A percentile compares a stretch with the other conserved stretches of the same genome.
Evolutionary conservation across 2,888 invertebrate species (phyloP).

Genomic region (Abrostola triplasia): DNA sequence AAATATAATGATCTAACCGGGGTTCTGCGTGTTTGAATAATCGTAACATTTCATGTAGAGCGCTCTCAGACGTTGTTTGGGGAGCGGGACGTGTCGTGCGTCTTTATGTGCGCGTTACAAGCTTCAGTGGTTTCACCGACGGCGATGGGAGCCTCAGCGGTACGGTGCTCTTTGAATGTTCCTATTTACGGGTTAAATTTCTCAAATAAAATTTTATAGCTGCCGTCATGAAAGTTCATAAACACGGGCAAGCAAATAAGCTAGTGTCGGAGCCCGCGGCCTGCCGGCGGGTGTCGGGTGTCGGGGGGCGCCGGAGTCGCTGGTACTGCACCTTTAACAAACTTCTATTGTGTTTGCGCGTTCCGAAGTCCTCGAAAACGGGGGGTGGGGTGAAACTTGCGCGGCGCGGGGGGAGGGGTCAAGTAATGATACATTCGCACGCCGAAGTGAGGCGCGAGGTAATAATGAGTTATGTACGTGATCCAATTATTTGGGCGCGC

Average conservation of each 20-base stretch:
- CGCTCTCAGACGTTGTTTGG: conserved; percentile 21
- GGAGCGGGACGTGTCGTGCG: conserved; percentile 1
- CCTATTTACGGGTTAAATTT: conserved; percentile 4
- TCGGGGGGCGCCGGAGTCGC: conserved; percentile 12
- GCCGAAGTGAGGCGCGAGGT: conserved; percentile 86
- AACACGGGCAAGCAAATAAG: conserved; percentile 47
- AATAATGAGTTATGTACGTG: conserved; percentile 89
- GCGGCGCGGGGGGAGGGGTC: conserved; percentile 44
- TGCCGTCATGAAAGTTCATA: conserved; percentile 16
- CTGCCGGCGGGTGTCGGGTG: background rate
- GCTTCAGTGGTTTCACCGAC: conserved; percentile 1
- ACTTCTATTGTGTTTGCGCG: conserved; percentile 66
- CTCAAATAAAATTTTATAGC: conserved; percentile 27
- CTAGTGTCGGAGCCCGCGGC: conserved; percentile 2
- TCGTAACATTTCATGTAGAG: conserved; percentile 29
- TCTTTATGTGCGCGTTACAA: conserved; percentile 25
- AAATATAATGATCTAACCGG: conserved; percentile 46
- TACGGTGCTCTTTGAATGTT: conserved; percentile 7
- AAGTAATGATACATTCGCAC: conserved; percentile 85
- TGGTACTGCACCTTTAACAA: conserved; percentile 62
- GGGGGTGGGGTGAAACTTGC: conserved; percentile 33
- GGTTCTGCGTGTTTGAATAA: conserved; percentile 46
- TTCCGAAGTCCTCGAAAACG: conserved; percentile 37
- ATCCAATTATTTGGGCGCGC: conserved; percentile 89
- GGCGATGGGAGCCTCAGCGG: background rate